Evolutionary conservation across 2,113 vertebrate species (phyloP).

Genomic region (Megaceryle maxima): DNA sequence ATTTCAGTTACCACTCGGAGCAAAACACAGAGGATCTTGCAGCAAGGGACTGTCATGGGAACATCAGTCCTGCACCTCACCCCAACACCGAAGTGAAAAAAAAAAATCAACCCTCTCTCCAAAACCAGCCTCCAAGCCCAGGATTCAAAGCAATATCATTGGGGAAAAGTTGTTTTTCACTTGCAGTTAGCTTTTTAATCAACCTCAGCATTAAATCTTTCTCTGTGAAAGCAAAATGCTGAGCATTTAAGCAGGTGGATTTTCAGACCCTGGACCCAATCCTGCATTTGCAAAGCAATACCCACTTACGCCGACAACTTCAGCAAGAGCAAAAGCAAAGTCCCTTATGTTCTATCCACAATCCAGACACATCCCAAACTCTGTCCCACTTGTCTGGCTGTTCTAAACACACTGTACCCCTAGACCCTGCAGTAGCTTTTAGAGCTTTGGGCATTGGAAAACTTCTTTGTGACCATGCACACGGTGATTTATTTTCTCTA

Average conservation of each 20-base stretch:
- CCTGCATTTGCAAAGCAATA: neutral
- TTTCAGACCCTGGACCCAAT: neutral
- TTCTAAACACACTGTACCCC: neutral
- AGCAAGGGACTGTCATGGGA: neutral
- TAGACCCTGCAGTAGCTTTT: neutral
- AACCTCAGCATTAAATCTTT: neutral
- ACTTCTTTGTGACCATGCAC: neutral
- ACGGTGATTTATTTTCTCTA: neutral
- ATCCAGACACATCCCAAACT: neutral
- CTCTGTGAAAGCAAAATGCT: neutral
- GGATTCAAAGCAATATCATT: neutral
- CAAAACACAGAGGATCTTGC: neutral
- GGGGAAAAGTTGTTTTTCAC: neutral
- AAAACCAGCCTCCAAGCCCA: neutral
- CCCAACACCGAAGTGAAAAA: neutral
- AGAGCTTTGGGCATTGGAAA: neutral
- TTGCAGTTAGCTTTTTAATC: neutral
- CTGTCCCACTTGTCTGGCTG: neutral
- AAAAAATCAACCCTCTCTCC: neutral
- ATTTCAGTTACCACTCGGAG: neutral
- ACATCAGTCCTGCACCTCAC: accelerated
- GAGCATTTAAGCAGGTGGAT: slow-evolving; percentile 30
- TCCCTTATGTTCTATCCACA: neutral
- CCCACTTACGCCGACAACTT: neutral
- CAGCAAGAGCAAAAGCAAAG: neutral